Evolutionary conservation across 2,113 vertebrate genomes (phyloP).

Genomic region (Arizona elegans): DNA sequence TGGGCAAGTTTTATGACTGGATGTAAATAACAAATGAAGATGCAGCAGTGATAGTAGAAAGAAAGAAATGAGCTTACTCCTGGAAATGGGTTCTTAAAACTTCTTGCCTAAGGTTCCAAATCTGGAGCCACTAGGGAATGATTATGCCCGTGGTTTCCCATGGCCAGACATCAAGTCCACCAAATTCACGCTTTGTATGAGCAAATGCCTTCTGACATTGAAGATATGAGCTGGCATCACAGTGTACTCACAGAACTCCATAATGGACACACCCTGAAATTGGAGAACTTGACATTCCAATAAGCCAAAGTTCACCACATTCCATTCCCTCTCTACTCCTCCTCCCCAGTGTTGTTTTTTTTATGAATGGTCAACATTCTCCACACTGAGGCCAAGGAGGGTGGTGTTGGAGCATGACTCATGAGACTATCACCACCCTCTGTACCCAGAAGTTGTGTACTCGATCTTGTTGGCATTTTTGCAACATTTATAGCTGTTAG

Average conservation of each 20-base stretch:
- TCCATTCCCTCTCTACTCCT: accelerated
- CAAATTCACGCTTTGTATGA: background rate
- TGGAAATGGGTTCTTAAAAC: background rate
- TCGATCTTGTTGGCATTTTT: conserved; percentile 49
- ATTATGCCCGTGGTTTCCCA: background rate
- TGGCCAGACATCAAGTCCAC: background rate
- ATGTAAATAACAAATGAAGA: background rate
- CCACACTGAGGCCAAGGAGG: background rate
- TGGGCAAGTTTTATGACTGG: background rate
- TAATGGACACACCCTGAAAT: background rate
- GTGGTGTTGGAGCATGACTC: conserved; percentile 31
- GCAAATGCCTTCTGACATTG: background rate
- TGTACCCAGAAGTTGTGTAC: conserved; percentile 33
- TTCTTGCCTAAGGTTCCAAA: background rate
- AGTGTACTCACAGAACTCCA: background rate
- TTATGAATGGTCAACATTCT: accelerated
- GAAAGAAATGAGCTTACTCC: background rate
- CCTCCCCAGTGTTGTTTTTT: accelerated
- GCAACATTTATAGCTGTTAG: conserved; percentile 53
- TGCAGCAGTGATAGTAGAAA: background rate
- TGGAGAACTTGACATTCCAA: conserved; percentile 8
- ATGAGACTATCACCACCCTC: conserved; percentile 9
- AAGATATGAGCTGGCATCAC: background rate
- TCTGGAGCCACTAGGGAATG: background rate
- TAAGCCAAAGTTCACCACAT: background rate